These are phyloP conservation scores for Psittacula echo DNA, from an alignment of 2,797 vertebrate species.

Conservation along the genomic window DNA sequence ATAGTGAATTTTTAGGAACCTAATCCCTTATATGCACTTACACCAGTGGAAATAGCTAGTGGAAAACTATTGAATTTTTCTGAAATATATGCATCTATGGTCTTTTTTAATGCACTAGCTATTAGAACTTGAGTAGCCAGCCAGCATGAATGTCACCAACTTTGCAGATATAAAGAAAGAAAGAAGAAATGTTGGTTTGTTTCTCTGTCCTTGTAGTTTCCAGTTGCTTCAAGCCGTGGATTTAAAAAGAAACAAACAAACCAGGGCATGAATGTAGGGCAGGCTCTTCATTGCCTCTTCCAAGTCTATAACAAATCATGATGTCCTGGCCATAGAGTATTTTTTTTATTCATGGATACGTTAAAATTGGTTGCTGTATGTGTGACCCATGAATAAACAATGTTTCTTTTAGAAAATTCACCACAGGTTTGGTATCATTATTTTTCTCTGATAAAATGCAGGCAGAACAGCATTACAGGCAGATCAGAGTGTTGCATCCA, in stretches of 20 bases:
- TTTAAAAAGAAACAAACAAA: neutral
- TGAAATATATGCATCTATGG: neutral
- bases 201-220: neutral
- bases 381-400: neutral
- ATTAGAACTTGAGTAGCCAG: neutral
- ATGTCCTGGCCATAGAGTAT: neutral
- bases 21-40: neutral
- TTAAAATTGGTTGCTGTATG: neutral
- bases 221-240: neutral
- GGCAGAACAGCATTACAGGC: neutral
- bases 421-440: slow-evolving; percentile 23
- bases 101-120: neutral
- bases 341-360: neutral
- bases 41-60: neutral
- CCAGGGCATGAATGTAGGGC: neutral
- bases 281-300: neutral
- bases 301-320: neutral
- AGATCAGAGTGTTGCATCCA: neutral
- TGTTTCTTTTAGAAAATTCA: neutral
- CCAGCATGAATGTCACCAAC: neutral
- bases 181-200: neutral
- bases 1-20: neutral
- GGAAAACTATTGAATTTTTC: neutral
- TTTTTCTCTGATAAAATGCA: slow-evolving; percentile 1
- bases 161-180: neutral